phyloP scores from a whole-genome alignment of 2,797 vertebrate genomes.

The Miichthys miiuy region DNA sequence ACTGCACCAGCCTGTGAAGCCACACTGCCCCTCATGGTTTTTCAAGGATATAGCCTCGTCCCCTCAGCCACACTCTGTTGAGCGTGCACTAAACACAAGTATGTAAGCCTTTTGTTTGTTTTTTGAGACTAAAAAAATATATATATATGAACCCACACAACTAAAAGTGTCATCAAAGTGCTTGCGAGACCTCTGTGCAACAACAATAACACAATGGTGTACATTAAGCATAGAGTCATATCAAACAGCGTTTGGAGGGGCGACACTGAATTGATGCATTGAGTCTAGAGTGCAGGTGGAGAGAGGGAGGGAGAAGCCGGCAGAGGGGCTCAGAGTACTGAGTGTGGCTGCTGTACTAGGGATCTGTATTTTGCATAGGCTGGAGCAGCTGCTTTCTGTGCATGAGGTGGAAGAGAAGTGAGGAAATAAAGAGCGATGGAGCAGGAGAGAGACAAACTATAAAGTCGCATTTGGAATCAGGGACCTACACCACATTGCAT shows the following conservation, averaged over 20 bases:
- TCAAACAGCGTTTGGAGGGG: conserved; percentile 6
- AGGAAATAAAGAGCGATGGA: conserved; percentile 6
- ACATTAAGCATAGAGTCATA: conserved; percentile 16
- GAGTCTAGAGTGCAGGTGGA: conserved; percentile 71
- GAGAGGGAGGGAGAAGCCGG: conserved; percentile 50
- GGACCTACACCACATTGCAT: conserved; percentile 22
- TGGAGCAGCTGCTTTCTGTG: conserved; percentile 64
- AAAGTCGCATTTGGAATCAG: conserved; percentile 38
- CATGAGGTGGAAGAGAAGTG: conserved; percentile 36
- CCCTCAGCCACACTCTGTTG: conserved; percentile 36
- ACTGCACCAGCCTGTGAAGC: conserved; percentile 50
- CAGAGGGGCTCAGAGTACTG: conserved; percentile 63
- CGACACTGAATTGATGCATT: conserved; percentile 64
- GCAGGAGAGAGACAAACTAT: conserved; percentile 19
- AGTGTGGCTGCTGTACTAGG: conserved; percentile 59
- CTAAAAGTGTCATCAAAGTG: background rate
- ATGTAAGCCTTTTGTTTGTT: background rate
- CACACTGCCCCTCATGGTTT: conserved; percentile 74
- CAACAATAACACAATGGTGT: conserved; percentile 8
- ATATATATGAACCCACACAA: background rate
- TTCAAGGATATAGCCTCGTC: conserved; percentile 56
- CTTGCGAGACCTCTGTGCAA: background rate
- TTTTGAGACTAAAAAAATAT: background rate
- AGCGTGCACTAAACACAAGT: conserved; percentile 26
- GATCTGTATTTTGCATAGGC: conserved; percentile 64